phyloP scores from a whole-genome alignment of 2,113 vertebrate species.

The Nicator chloris region DNA sequence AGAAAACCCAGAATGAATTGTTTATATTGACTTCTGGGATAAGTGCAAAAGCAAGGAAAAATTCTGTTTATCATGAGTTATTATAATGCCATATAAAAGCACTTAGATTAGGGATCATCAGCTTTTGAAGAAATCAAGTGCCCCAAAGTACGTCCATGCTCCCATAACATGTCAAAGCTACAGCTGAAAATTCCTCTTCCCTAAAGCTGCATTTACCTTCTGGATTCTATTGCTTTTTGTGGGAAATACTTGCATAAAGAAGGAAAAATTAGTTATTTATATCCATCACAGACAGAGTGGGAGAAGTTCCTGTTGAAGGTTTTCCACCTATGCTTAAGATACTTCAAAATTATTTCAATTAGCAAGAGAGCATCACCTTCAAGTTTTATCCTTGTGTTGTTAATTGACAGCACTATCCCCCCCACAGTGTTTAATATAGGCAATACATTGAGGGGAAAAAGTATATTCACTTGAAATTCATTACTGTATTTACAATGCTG shows the following conservation, averaged over 20 bases:
- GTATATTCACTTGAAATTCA: background rate
- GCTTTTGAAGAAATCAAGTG: background rate
- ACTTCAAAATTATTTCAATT: background rate
- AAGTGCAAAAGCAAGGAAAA: background rate
- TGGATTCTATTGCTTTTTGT: background rate
- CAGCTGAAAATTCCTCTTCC: background rate
- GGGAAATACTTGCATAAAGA: background rate
- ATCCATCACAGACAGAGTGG: background rate
- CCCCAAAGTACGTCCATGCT: background rate
- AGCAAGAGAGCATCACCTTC: background rate
- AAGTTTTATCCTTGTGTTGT: background rate
- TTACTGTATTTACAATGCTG: conserved; percentile 57
- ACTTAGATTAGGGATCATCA: background rate
- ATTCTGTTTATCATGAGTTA: background rate
- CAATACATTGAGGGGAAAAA: background rate
- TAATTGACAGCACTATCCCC: background rate
- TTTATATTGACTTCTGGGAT: background rate
- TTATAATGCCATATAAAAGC: background rate
- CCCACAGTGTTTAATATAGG: background rate
- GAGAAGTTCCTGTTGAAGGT: background rate
- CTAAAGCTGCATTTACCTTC: background rate
- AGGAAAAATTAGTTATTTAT: background rate
- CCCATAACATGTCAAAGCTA: background rate
- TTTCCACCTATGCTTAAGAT: background rate
- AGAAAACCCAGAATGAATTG: background rate